Evolutionary conservation across 2,113 vertebrate species (phyloP), one percentile per base, ranked within the genome.

Genomic region (Gasterosteus nipponicus): DNA sequence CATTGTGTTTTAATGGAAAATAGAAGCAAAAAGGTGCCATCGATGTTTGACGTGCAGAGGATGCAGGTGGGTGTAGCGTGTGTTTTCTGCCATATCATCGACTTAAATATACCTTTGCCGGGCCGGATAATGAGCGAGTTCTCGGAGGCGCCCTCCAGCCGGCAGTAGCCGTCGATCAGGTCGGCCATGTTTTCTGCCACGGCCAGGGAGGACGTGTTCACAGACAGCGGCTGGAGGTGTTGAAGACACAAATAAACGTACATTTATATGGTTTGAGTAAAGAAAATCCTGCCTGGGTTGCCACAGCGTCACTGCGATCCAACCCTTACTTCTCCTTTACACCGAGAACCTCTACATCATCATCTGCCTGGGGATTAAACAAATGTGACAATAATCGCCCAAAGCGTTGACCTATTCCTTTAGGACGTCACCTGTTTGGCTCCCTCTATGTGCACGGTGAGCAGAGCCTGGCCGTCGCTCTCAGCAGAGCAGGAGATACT

Each of bases 151-250:
- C 91, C 91, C 44, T 95, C 91, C 57, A 98, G 86, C 18, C 96
- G 93, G 85, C 96, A 98, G 89, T 97, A 96, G 10, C 97, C 97
- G 0, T 99, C 97, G 1, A 99, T 96, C 77, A 99, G 92, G 91
- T 98, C 95, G 0, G 96, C 96, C 97, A 99, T 97, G 93, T 98
- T 99, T 90, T 98, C 97, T 0, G 96, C 96, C 46, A 95, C 91
- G 0, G 96, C 94, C 79, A 96, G 85, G 9, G 96, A 96, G 0
- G 91, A 78, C 0, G 95, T 96, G 89, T 93, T 96, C 89, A 99
- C 96, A 2, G 95, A 94, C 86, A 98, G 84, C 0, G 96, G 94
- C 97, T 92, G 60, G 2, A 67, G 49, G 44, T 53, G 19, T 67
- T 11, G 7, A 59, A 80, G 38, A 65, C 1, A 79, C 0, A 38